Conservation (phyloP, 1,140 invertebrate genomes). For the Lepidostoma basale region DNA sequence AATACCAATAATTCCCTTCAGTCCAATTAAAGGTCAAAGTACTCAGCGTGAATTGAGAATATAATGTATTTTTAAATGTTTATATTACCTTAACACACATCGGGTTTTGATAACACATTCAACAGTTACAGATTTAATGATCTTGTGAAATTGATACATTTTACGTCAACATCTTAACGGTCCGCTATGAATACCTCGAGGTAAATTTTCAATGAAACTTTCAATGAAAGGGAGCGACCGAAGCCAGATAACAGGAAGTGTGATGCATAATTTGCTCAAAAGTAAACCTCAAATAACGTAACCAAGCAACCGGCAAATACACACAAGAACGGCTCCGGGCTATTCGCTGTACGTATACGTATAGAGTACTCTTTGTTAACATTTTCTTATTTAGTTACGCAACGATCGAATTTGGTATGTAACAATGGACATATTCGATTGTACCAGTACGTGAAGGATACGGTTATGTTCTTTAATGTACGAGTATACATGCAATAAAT, state of each 20-base stretch:
- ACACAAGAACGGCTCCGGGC: background rate
- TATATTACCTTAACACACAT: too few species aligned
- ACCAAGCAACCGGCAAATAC: background rate
- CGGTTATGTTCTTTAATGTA: background rate
- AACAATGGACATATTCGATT: background rate
- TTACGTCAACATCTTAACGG: too few species aligned
- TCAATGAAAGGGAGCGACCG: background rate
- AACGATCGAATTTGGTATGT: background rate
- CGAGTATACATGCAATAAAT: slow-evolving; percentile 1
- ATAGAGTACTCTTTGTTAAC: background rate
- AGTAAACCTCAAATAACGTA: slow-evolving; percentile 3
- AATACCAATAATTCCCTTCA: too few species aligned
- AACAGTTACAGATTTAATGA: too few species aligned
- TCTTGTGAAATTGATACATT: too few species aligned
- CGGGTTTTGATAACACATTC: too few species aligned
- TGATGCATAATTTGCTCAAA: slow-evolving; percentile 4
- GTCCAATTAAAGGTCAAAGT: too few species aligned
- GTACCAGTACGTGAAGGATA: too few species aligned
- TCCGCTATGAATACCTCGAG: too few species aligned
- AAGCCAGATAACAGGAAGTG: slow-evolving; percentile 1
- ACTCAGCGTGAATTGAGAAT: too few species aligned
- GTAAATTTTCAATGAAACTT: background rate
- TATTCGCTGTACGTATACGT: background rate
- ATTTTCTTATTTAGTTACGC: background rate
- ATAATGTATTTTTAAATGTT: too few species aligned